Evolutionary conservation across 2,113 vertebrate genomes (phyloP), one percentile per base, ranked within the genome.

Genomic region (Apteryx owenii): DNA sequence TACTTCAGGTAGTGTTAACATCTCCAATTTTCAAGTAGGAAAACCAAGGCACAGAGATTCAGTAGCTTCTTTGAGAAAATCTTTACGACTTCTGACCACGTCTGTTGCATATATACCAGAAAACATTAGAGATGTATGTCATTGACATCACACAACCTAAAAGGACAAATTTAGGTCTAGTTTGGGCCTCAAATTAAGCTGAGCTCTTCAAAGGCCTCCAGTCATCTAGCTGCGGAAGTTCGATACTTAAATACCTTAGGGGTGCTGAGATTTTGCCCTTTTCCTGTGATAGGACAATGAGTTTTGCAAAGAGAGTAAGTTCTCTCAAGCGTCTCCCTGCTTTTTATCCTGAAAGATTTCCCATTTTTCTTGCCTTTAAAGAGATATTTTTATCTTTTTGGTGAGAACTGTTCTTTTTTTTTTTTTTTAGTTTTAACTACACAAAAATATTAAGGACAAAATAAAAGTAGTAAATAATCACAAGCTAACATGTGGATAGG

Each of bases 121-220:
- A 70, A n/a, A 3, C 28, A n/a, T 53, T 56, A 38, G 13, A 78
- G 8, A 5, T 5, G 61, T 53, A 25, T 0, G 0, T 79, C 22
- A 11, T 46, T 71, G 33, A 15, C 31, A 76, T 65, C 48, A 61
- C 19, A 9, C 11, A 79, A 60, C 10, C 12, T 33, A 22, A 58
- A 68, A 71, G 36, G 11, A 84, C 46, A 87, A 50, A 7, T 21
- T 78, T 50, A 33, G 3, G 16, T 65, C 29, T 87, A 5, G 4
- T 75, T 53, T 69, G 40, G 31, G 12, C 21, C 40, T 70, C 12
- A 18, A 61, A 5, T 42, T 44, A 85, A 50, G 26, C n/a, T 53
- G 76, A 77, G 23, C 17, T 83, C 44, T 85, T 61, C 40, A 58
- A 44, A 93, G 25, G 33, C 62, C 66, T 90, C 38, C 82, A 82